Percentiles rank a stretch among this genome's conserved stretches.
Conservation (phyloP, 92 coral and sea anemone genomes). For the Scolanthus callimorphus region DNA sequence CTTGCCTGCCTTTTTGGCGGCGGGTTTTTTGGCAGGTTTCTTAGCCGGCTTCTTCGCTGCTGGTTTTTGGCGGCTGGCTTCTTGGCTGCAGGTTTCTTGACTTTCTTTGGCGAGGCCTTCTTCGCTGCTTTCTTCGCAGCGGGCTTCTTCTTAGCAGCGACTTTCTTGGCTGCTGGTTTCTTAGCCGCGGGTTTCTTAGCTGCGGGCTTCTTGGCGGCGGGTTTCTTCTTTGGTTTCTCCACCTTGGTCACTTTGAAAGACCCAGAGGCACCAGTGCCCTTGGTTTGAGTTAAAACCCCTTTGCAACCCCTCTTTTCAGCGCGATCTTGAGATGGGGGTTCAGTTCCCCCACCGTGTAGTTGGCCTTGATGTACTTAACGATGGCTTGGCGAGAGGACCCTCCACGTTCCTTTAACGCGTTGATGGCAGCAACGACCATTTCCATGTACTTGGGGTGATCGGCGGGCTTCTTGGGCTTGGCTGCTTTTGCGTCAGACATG, state of each 20-base stretch:
- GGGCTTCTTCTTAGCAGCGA: conserved; percentile 35
- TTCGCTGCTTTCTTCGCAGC: conserved; percentile 38
- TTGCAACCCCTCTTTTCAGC: conserved; percentile 26
- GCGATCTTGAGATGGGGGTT: conserved; percentile 38
- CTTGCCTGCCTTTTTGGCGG: not conserved
- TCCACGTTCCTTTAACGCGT: conserved; percentile 41
- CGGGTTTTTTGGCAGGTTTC: not conserved
- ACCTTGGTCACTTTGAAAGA: conserved; percentile 36
- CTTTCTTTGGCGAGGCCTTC: conserved; percentile 18
- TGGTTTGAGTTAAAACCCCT: conserved; percentile 27
- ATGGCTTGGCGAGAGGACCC: conserved; percentile 87
- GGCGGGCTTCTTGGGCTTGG: conserved; percentile 54
- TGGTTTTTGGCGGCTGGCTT: not conserved
- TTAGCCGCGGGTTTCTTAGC: conserved; percentile 17
- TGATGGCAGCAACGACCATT: conserved; percentile 57
- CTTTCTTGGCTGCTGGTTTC: conserved; percentile 1
- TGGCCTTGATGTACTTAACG: conserved; percentile 61
- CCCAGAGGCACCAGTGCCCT: conserved; percentile 53
- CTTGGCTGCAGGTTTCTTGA: conserved; percentile 11
- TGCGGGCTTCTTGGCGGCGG: not conserved
- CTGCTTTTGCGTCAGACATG: conserved; percentile 17
- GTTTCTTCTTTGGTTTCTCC: not conserved
- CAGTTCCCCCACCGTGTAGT: conserved; percentile 34
- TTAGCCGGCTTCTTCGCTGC: conserved; percentile 18
- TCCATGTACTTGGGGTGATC: conserved; percentile 54